These are phyloP conservation scores for Prolemur simus DNA, from an alignment of 2,113 vertebrate genomes.

Conservation along the genomic window DNA sequence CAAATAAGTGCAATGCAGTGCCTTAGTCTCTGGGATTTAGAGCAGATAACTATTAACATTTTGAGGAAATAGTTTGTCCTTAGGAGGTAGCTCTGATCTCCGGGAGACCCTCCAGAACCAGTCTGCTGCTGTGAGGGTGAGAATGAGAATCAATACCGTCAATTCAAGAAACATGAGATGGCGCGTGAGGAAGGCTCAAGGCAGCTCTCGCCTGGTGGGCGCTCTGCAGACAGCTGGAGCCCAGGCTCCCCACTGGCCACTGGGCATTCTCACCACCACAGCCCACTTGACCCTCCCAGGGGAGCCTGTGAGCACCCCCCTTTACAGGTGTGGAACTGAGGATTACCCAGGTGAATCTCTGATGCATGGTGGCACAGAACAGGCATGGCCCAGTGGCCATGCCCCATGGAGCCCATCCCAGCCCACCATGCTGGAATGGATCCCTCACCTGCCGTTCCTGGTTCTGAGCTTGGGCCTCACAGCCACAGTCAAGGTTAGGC, in stretches of 20 bases:
- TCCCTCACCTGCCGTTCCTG: accelerated
- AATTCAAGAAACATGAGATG: neutral
- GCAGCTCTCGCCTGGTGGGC: accelerated
- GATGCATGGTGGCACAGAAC: neutral
- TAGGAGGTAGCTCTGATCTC: neutral
- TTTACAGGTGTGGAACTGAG: neutral
- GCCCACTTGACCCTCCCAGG: no score
- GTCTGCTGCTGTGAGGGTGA: neutral
- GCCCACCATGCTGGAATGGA: accelerated
- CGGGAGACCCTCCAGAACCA: neutral
- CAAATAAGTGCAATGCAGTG: neutral
- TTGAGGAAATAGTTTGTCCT: neutral
- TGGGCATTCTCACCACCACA: accelerated
- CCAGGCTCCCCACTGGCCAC: accelerated
- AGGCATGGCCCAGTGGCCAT: accelerated
- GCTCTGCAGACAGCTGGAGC: neutral
- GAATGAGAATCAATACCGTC: accelerated
- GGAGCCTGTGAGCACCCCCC: neutral
- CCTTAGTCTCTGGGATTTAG: neutral
- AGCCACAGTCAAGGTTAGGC: neutral
- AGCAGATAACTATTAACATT: neutral
- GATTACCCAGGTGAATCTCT: neutral
- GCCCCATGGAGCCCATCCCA: accelerated
- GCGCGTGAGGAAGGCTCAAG: accelerated
- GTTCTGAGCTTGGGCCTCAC: neutral